Percentiles rank a stretch among this genome's conserved stretches.
phyloP scores from a whole-genome alignment of 2,797 vertebrate genomes.

The Mareca penelope region DNA sequence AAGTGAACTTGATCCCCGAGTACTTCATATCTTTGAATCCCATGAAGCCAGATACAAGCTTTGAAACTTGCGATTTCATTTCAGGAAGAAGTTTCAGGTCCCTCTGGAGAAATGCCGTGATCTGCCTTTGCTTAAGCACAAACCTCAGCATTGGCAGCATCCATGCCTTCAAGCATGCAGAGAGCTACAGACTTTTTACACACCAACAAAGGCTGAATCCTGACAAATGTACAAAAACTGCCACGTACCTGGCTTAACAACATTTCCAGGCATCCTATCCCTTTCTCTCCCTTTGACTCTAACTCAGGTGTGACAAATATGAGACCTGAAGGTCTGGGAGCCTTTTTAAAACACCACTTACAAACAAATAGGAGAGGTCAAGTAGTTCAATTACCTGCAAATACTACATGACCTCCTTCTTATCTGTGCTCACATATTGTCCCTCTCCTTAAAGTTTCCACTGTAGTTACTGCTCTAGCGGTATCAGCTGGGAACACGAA shows the following conservation, averaged over 20 bases:
- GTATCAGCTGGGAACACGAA: not conserved
- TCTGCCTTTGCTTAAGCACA: not conserved
- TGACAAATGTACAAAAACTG: not conserved
- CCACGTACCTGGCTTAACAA: not conserved
- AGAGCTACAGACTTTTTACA: not conserved
- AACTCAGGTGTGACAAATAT: not conserved
- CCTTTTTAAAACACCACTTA: not conserved
- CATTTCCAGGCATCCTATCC: not conserved
- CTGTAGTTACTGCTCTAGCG: not conserved
- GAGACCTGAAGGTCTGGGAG: not conserved
- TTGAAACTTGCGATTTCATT: constrained; percentile 14
- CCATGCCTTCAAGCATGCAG: not conserved
- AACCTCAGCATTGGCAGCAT: not conserved
- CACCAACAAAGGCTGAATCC: not conserved
- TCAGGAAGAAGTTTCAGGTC: constrained; percentile 1
- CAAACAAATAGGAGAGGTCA: not conserved
- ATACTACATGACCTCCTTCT: not conserved
- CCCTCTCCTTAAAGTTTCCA: constrained; percentile 16
- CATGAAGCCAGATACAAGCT: not conserved
- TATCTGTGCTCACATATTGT: not conserved
- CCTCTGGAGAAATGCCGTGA: not conserved
- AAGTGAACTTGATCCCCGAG: not conserved
- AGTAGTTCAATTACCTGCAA: not conserved
- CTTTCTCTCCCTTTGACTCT: not conserved
- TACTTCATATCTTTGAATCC: not conserved